phyloP scores from a whole-genome alignment of 2,113 vertebrate genomes.

The Nerophis ophidion region DNA sequence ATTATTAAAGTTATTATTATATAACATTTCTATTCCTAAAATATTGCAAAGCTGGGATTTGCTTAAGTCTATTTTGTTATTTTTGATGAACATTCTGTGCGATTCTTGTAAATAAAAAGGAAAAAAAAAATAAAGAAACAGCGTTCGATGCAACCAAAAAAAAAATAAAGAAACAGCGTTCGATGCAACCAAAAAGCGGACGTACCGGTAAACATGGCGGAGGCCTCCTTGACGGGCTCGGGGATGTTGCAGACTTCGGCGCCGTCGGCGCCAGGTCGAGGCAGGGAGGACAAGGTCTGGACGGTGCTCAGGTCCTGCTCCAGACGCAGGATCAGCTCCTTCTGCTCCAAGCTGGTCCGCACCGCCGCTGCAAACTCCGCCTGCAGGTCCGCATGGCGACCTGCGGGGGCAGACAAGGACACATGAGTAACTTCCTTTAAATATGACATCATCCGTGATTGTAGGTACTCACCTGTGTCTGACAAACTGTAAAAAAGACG shows the following conservation, averaged over 20 bases:
- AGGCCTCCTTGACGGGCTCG: conserved; percentile 91
- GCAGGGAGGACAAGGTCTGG: conserved; percentile 76
- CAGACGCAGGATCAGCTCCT: conserved; percentile 85
- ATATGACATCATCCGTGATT: neutral
- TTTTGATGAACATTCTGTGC: too few species aligned
- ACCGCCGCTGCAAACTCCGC: conserved; percentile 76
- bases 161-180: too few species aligned
- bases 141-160: neutral
- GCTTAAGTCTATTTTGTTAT: too few species aligned
- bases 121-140: too few species aligned
- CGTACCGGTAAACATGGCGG: conserved; percentile 82
- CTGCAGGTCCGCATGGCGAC: conserved; percentile 83
- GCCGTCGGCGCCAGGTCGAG: conserved; percentile 80
- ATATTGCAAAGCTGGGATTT: too few species aligned
- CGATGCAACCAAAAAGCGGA: neutral
- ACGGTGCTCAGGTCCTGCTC: conserved; percentile 94
- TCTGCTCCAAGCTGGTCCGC: conserved; percentile 76
- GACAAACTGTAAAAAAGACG: conserved; percentile 27
- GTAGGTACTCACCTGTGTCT: conserved; percentile 45
- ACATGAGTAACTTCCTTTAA: neutral
- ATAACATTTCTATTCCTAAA: too few species aligned
- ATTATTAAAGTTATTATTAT: too few species aligned
- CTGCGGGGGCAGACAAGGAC: conserved; percentile 53
- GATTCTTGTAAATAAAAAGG: too few species aligned
- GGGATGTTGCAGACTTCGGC: conserved; percentile 74